Base-by-base conservation (phyloP, 2,113 vertebrate species). In the Turdus rufiventris region DNA sequence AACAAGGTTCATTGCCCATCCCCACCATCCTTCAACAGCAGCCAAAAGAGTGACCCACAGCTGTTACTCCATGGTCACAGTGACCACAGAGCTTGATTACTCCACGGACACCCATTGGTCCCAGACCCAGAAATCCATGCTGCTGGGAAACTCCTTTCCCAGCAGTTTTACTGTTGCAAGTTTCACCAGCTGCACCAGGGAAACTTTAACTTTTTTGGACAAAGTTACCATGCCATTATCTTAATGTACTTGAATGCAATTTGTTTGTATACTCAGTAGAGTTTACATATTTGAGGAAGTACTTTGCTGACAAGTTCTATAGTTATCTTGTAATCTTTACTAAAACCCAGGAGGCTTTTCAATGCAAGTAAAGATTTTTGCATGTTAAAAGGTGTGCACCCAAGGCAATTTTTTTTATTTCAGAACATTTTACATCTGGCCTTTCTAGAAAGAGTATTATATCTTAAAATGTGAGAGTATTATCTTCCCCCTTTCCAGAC, bases 301-400 rank as follows among this genome's bases (percentile, higher is more conserved):
- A 9, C 4, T 74, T 75, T 43, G 60, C 33, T 80, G 51, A 79
- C 42, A 58, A 89, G 42, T 43, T 89, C n/a, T 31, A 26, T 11
- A 26, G 42, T 18, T 85, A 51, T 88, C 15, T 14, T 33, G 20
- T 51, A 75, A 53, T 54, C 28, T 83, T 60, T 60, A 58, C 12
- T 62, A 31, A 85, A 79, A 62, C 8, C 6, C 20, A 61, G 19
- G 36, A 80, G 11, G 12, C 12, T 91, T 93, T 83, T 60, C 40
- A 85, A 63, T 45, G 3, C 6, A 80, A 72, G 8, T 3, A 34
- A 62, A 45, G 6, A n/a, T 8, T 68, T 61, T 51, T 33, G 3
- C 9, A 31, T 4, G 17, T 29, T 31, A 17, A 34, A 57, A 58
- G 9, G 4, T 58, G 17, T 1, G 2, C 2, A 4, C 6, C 5